Base-by-base conservation (phyloP, 1,140 invertebrate genomes). In the Lepidostoma basale region DNA sequence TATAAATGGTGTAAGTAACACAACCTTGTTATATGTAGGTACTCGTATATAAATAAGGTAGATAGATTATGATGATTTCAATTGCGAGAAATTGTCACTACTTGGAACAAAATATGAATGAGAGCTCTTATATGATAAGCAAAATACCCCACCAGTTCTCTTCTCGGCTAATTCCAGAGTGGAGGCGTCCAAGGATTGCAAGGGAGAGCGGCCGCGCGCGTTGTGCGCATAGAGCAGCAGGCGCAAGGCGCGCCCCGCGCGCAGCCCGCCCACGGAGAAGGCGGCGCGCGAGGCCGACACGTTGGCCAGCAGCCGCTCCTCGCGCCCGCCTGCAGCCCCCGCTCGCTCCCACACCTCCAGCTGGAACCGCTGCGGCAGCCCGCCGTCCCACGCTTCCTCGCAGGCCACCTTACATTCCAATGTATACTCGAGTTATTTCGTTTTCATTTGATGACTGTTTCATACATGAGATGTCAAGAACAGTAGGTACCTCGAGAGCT, bases 341-440 rank as follows among this genome's bases (percentile, higher is more conserved):
- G 39, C 59, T 28, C 64, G 33, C 36, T 80, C 77, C 52, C 82
- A 85, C 36, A 92, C 86, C 79, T 95, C 93, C 36, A 93, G 80
- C 44, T 93, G 80, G 78, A 95, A 96, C 10, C 87, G 85, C 78
- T 95, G 94, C 16, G 88, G 85, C n/a, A 96, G 81, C 0, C 95
- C 94, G 3, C 94, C 94, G 78, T 96, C 94, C 56, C 56, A 60
- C 36, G 36, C 56, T n/a, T 60, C 56, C 14, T 79, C 95, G 96
- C 6, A 94, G 94, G 23, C 10, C 16, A 42, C 26, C n/a, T n/a
- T n/a, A n/a, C n/a, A n/a, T n/a, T n/a, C n/a, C n/a, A n/a, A n/a
- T n/a, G n/a, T n/a, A n/a, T n/a, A n/a, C n/a, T n/a, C n/a, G n/a
- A n/a, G n/a, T n/a, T n/a, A n/a, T n/a, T n/a, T n/a, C n/a, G n/a